Evolutionary conservation across 2,113 vertebrate species (phyloP).

Genomic region (Strigops habroptila): DNA sequence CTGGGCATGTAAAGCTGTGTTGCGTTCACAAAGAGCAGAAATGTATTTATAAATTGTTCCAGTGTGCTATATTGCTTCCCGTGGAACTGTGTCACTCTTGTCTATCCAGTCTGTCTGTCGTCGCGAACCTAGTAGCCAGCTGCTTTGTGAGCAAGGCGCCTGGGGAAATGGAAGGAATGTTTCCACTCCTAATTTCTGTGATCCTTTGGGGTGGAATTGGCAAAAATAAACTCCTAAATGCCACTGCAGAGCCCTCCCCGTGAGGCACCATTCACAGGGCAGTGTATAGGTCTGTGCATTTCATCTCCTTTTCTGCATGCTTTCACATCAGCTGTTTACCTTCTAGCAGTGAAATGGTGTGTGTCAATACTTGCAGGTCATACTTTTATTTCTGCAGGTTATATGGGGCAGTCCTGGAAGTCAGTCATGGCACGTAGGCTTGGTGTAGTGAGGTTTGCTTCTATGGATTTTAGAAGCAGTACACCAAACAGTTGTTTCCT

Average conservation of each 20-base stretch:
- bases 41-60: not conserved
- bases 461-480: not conserved
- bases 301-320: not conserved
- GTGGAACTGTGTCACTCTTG: not conserved
- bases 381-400: not conserved
- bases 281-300: not conserved
- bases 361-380: not conserved
- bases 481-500: not conserved
- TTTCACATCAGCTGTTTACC: not conserved
- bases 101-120: not conserved
- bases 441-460: not conserved
- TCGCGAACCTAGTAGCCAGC: constrained; percentile 7
- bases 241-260: accelerated
- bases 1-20: not conserved
- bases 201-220: constrained; percentile 39
- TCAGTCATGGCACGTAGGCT: not conserved
- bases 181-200: constrained; percentile 28
- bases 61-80: not conserved
- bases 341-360: not conserved
- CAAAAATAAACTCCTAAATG: constrained; percentile 44
- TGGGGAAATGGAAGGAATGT: constrained; percentile 53
- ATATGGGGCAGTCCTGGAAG: not conserved
- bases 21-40: not conserved
- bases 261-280: not conserved
- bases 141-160: constrained; percentile 27